phyloP scores from a whole-genome alignment of 2,113 vertebrate species.

The Phycodurus eques region DNA sequence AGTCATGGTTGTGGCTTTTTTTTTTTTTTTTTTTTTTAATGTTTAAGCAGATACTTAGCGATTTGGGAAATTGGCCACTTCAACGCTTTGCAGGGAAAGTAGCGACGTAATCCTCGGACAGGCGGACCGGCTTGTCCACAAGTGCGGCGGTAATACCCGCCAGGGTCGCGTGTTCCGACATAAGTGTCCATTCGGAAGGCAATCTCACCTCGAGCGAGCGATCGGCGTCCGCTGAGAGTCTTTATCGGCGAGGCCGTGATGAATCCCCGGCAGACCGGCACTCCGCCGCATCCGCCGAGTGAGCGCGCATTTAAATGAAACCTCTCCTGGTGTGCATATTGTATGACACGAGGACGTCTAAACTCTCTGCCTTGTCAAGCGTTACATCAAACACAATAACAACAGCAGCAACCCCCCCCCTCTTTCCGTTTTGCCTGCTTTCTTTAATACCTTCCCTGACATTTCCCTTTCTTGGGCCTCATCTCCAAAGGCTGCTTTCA shows the following conservation, averaged over 20 bases:
- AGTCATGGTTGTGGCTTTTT: not conserved
- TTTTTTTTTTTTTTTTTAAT: not conserved
- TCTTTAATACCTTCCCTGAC: constrained; percentile 59
- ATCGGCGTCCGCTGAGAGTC: constrained; percentile 64
- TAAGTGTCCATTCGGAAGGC: constrained; percentile 70
- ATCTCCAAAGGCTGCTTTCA: constrained; percentile 60
- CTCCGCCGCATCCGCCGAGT: constrained; percentile 62
- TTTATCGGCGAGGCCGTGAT: constrained; percentile 67
- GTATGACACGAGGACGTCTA: constrained; percentile 67
- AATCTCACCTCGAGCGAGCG: constrained; percentile 71
- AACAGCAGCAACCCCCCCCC: constrained; percentile 58
- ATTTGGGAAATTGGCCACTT: constrained; percentile 8
- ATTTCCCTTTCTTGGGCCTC: constrained; percentile 69
- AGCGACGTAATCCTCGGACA: constrained; percentile 10
- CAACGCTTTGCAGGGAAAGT: constrained; percentile 10
- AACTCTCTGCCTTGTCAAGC: constrained; percentile 75
- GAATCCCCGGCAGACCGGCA: constrained; percentile 69
- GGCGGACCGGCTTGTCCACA: constrained; percentile 43
- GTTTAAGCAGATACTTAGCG: constrained; percentile 9
- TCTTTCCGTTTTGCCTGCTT: constrained; percentile 48
- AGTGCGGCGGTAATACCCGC: constrained; percentile 56
- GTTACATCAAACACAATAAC: constrained; percentile 74
- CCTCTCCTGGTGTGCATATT: constrained; percentile 56
- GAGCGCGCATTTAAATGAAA: constrained; percentile 73
- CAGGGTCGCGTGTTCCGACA: constrained; percentile 67